phyloP scores from a whole-genome alignment of 35 echinoderm and acorn worm genomes.

The Heliocidaris erythrogramma region DNA sequence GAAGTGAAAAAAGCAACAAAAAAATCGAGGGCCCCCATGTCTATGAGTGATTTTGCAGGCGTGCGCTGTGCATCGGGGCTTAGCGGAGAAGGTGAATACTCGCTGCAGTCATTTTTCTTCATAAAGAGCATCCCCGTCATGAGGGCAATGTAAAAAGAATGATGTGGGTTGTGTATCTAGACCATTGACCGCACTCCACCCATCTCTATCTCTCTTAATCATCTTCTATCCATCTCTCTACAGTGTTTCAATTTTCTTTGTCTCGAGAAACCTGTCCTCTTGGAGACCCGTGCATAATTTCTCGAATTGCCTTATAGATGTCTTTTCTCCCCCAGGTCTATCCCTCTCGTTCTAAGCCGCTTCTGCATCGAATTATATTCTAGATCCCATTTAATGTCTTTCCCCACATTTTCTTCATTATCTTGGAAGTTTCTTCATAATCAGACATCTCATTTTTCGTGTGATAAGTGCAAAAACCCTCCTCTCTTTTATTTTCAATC shows the following conservation, averaged over 20 bases:
- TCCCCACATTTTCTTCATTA: neutral
- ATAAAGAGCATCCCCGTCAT: neutral
- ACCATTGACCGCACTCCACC: constrained; percentile 21
- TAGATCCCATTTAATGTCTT: neutral
- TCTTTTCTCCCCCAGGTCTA: neutral
- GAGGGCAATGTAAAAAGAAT: neutral
- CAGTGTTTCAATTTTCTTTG: neutral
- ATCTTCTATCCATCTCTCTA: neutral
- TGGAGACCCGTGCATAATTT: neutral
- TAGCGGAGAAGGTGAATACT: constrained; percentile 10
- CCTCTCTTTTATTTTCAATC: neutral
- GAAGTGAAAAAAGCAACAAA: neutral
- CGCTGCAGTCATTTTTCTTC: neutral
- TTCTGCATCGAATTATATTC: too few species aligned
- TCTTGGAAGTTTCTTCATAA: neutral
- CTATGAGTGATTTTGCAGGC: constrained; percentile 15
- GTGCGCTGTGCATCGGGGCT: constrained; percentile 1
- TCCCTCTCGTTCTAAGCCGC: neutral
- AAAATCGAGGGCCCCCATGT: neutral
- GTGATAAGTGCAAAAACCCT: neutral
- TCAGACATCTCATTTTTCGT: neutral
- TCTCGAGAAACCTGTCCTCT: neutral
- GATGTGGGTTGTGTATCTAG: neutral
- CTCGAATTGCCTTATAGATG: neutral
- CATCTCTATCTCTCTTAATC: neutral